phyloP scores from a whole-genome alignment of 2,113 vertebrate species.

The Thinocorus orbignyianus region DNA sequence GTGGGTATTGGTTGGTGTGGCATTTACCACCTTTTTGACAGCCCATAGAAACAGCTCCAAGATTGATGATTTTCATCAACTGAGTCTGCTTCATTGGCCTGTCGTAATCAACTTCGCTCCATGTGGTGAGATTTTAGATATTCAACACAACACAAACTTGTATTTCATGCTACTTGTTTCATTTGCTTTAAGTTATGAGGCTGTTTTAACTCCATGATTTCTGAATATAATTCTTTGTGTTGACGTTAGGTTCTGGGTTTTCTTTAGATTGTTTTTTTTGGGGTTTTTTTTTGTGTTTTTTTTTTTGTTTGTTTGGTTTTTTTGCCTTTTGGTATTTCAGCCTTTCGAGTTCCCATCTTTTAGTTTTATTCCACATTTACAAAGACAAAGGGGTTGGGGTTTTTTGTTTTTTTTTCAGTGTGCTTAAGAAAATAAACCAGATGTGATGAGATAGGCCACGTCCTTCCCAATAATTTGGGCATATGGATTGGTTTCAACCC shows the following conservation, averaged over 20 bases:
- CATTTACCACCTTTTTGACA: background rate
- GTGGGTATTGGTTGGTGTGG: background rate
- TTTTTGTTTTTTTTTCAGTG: background rate
- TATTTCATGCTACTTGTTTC: background rate
- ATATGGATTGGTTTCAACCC: background rate
- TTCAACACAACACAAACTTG: background rate
- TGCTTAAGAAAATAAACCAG: background rate
- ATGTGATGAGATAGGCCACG: background rate
- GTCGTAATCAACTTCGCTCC: background rate
- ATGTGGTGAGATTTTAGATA: background rate
- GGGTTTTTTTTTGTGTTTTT: no score
- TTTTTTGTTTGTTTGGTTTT: no score
- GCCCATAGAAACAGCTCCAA: background rate
- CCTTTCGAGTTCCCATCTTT: background rate
- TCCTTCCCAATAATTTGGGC: background rate
- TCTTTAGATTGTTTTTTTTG: background rate
- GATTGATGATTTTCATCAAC: background rate
- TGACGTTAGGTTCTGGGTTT: background rate
- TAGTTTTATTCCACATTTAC: background rate
- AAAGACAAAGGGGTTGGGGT: background rate
- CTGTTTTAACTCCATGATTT: background rate
- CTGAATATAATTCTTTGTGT: background rate
- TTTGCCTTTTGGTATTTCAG: background rate
- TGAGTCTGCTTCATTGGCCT: background rate
- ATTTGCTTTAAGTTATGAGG: background rate